Evolutionary conservation across 2,888 invertebrate genomes (phyloP), one percentile per base, ranked within the genome.

Genomic region (Alcis repandata): DNA sequence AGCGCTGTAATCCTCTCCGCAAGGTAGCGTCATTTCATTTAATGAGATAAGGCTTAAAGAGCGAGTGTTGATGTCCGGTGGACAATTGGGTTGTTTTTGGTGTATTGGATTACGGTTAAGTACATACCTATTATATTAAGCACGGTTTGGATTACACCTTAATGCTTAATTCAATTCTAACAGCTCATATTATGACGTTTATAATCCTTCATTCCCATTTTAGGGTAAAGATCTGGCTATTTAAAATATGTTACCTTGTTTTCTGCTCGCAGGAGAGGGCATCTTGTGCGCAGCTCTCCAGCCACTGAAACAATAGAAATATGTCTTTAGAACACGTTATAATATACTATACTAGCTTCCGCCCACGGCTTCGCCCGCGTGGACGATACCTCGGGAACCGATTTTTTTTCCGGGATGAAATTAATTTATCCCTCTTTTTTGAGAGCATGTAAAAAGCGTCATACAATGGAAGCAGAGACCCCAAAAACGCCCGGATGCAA

Each of bases 251-350:
- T 71, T 54, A 83, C 84, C 83, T 82, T 78, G 79, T 69, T 80
- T 79, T 63, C 77, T 74, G 63, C 73, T 82, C 68, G 78, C 78
- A 43, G 84, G 80, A 49, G 82, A 82, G 65, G 83, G 82, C 84
- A 84, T 84, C 67, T 38, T 75, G 70, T 72, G 63, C 67, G 53
- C 72, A 43, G 59, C 68, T 64, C 72, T 66, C 72, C 71, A 36
- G 65, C 45, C 65, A 64, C 79, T 78, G 74, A 48, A 78, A 78
- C 43, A 62, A 70, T 33, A 72, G 41, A 17, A 27, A 51, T 46
- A 38, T 6, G 3, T 36, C 9, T 7, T 9, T 36, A 36, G 4
- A n/a, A 7, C 40, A 1, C 15, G 15, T 40, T n/a, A n/a, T n/a
- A n/a, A n/a, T n/a, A n/a, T n/a, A n/a, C n/a, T n/a, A n/a, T n/a